A percentile compares a stretch with the other conserved stretches of the same genome.
Conservation (phyloP, 2,888 invertebrate genomes). For the Hirtodrosophila alboralis region DNA sequence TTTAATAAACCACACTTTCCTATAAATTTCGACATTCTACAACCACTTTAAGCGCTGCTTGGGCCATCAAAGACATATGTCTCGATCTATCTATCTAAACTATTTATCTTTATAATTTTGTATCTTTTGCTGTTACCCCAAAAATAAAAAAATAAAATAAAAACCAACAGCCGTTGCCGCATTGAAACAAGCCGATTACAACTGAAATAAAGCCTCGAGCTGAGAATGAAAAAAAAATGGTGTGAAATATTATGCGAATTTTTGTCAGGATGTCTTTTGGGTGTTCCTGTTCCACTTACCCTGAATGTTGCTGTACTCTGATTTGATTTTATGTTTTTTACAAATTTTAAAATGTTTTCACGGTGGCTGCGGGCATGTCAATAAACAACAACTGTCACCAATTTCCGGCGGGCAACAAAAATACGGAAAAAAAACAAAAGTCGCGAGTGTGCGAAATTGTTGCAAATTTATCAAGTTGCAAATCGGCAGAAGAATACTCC, state of each 20-base stretch:
- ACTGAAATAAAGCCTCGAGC: constrained; percentile 42
- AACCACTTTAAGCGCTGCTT: constrained; percentile 23
- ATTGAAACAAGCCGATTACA: constrained; percentile 62
- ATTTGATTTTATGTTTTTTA: constrained; percentile 76
- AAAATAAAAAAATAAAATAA: too few species aligned
- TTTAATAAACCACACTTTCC: constrained; percentile 12
- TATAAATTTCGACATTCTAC: constrained; percentile 23
- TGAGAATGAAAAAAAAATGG: constrained; percentile 61
- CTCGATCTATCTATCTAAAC: constrained; percentile 25
- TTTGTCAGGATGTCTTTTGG: constrained; percentile 18
- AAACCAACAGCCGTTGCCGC: constrained; percentile 43
- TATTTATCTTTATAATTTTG: constrained; percentile 1
- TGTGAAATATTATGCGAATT: constrained; percentile 80
- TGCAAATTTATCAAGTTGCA: constrained; percentile 81
- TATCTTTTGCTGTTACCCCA: constrained; percentile 5
- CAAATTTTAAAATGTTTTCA: constrained; percentile 83
- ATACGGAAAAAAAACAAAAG: constrained; percentile 28
- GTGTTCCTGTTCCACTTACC: neutral
- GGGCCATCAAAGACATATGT: constrained; percentile 49
- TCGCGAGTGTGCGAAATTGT: constrained; percentile 80
- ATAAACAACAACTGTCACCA: constrained; percentile 83
- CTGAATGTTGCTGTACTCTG: constrained; percentile 20
- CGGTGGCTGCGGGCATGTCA: constrained; percentile 81
- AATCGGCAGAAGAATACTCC: constrained; percentile 33
- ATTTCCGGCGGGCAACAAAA: constrained; percentile 56